Base-by-base conservation (phyloP, 1,140 invertebrate genomes). In the Hyles euphorbiae region DNA sequence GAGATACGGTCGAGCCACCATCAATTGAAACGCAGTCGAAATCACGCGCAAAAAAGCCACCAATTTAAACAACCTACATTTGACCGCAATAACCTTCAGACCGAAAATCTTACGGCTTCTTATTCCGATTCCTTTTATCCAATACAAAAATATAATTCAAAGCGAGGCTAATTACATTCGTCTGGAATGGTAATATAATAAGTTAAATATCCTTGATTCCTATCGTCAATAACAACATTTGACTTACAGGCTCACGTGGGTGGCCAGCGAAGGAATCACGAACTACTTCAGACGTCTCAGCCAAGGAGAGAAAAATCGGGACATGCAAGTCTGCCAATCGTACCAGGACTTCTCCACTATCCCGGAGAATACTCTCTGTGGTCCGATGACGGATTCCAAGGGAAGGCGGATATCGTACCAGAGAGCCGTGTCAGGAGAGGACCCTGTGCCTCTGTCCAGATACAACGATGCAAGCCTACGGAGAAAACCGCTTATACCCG, bases 361-460 rank as follows among this genome's bases (percentile, higher is more conserved):
- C 46, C 70, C 76, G 0, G 81, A 82, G 53, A 72, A 79, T 22
- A 75, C 56, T 59, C 49, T 3, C 70, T 65, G 12, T 32, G 65
- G 61, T 6, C 60, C 61, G 32, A 74, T 59, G 50, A 49, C 57
- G 1, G 77, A 84, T 49, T 67, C 59, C 34, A 85, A 80, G 34
- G 82, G 81, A 0, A 65, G 84, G 9, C 58, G 82, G 32, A 56
- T 85, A 10, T 85, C 82, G 4, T 87, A 87, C 55, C 82, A 86
- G 63, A 60, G 83, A 34, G 84, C 84, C 3, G 84, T 86, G 7
- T 87, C 82, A 0, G 84, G 82, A 0, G 84, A 85, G 58, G 84
- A 87, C 53, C 82, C 82, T 0, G 67, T 71, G 5, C 49, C 61
- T n/a, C 61, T 68, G 5, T 48, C 57, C 3, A 64, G 70, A 33